Evolutionary conservation across 2,797 vertebrate species (phyloP), one percentile per base, ranked within the genome.

Genomic region (Etheostoma nigrum): DNA sequence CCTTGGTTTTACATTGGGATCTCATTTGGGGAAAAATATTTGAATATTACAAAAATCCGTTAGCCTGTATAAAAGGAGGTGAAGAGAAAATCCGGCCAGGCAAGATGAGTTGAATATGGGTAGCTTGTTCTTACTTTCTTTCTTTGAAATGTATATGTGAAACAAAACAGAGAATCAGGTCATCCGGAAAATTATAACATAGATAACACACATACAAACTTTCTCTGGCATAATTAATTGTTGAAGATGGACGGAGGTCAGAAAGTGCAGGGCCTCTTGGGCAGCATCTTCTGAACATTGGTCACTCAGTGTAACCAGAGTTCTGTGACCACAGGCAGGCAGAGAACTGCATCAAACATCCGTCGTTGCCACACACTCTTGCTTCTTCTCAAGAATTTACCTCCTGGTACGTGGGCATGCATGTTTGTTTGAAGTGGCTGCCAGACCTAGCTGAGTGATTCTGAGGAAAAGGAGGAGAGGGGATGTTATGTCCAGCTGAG

Each of bases 401-500:
- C 83, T 67, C 57, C 57, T 69, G 64, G 71, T 76, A 77, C 23
- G 25, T 62, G 65, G 79, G 15, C 48, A 21, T 44, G 30, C 67
- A 15, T 27, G 57, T 47, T 25, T 76, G 76, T 90, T 85, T 90
- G 86, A 89, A 82, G 85, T 85, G 68, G 74, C 68, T 81, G 78
- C 85, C 88, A 86, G 74, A 79, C 47, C 60, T 18, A 69, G 55
- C 76, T 61, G 49, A 90, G 30, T 30, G 30, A 30, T 30, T 60
- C 63, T 45, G 60, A 81, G 62, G 58, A 25, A 70, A 81, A 84
- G 33, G 76, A 77, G 67, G 64, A 62, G 54, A 57, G 66, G 33
- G 86, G 81, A 76, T 74, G 87, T 51, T 23, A 70, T 78, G 74
- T 86, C 84, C 89, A 89, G 86, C 86, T 88, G 88, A 88, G 85